phyloP scores from a whole-genome alignment of 2,113 vertebrate genomes.

The Cranoglanis bouderius region DNA sequence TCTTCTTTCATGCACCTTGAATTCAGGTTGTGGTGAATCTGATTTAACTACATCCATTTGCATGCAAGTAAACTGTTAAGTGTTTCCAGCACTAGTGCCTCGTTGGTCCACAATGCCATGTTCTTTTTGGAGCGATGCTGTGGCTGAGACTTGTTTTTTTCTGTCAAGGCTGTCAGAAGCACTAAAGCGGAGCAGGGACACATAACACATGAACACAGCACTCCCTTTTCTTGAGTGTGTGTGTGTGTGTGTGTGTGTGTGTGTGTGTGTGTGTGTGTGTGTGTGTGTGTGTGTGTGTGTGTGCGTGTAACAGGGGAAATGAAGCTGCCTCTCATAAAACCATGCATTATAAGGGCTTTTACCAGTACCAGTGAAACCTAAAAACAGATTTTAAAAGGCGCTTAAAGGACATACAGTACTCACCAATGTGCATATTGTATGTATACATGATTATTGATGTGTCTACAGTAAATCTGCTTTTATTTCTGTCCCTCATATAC shows the following conservation, averaged over 20 bases:
- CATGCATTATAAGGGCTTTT: conserved; percentile 25
- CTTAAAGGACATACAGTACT: neutral
- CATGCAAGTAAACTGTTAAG: neutral
- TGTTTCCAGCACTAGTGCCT: conserved; percentile 1
- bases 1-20: neutral
- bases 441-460: neutral
- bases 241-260: neutral
- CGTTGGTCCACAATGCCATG: neutral
- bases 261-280: neutral
- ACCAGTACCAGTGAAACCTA: conserved; percentile 38
- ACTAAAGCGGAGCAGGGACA: neutral
- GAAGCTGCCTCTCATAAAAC: conserved; percentile 16
- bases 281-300: neutral
- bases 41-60: neutral
- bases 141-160: neutral
- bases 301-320: neutral
- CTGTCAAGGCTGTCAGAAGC: conserved; percentile 11
- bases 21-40: neutral
- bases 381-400: conserved; percentile 29
- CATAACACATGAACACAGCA: conserved; percentile 51
- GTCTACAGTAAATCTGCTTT: neutral
- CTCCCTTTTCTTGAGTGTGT: conserved; percentile 43
- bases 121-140: neutral
- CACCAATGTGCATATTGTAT: neutral
- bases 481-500: neutral